phyloP scores from a whole-genome alignment of 1,140 invertebrate genomes.

The Sinella curviseta region DNA sequence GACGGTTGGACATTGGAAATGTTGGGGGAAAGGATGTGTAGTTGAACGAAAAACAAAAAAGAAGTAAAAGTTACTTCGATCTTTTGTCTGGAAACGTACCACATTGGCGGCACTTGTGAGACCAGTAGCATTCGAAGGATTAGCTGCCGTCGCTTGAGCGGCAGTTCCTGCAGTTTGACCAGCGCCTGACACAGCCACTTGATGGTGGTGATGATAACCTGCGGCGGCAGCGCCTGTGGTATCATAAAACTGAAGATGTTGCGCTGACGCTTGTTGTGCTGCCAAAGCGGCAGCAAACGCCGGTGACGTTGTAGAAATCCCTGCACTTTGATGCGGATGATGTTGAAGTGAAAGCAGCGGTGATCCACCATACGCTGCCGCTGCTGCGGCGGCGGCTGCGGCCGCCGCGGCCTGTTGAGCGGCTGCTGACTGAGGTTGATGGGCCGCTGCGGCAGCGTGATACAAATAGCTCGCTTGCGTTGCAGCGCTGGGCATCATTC shows the following conservation, averaged over 20 bases:
- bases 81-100: background rate
- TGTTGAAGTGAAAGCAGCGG: background rate
- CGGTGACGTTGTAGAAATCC: background rate
- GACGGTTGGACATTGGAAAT: too few species aligned
- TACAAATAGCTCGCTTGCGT: background rate
- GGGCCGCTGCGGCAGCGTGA: background rate
- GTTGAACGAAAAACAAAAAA: too few species aligned
- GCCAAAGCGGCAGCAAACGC: slow-evolving; percentile 1
- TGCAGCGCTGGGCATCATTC: background rate
- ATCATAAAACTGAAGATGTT: slow-evolving; percentile 1
- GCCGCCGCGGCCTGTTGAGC: background rate
- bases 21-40: too few species aligned
- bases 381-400: background rate
- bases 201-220: slow-evolving; percentile 23
- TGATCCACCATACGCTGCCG: background rate
- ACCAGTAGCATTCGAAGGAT: background rate
- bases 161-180: background rate
- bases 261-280: slow-evolving; percentile 1
- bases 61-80: too few species aligned
- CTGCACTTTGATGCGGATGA: background rate
- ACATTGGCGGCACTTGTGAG: background rate
- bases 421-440: background rate
- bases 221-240: background rate
- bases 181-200: background rate
- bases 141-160: background rate